Evolutionary conservation across 2,113 vertebrate species (phyloP).

Genomic region (Bambusicola thoracicus): DNA sequence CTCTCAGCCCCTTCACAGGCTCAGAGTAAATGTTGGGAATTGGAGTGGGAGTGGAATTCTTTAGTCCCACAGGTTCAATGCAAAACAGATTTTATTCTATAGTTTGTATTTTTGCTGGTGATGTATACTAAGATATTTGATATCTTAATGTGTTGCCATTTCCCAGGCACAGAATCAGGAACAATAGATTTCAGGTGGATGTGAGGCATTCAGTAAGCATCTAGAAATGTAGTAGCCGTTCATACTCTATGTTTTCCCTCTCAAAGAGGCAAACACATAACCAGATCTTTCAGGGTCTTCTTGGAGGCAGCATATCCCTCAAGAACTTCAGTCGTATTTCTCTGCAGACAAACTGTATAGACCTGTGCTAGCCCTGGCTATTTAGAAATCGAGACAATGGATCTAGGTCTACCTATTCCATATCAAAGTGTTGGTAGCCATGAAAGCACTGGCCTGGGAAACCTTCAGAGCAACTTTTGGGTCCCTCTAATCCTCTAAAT

Average conservation of each 20-base stretch:
- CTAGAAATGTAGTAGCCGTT: background rate
- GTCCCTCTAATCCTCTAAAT: background rate
- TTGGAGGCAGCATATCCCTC: background rate
- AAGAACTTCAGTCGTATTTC: background rate
- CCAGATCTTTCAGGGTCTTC: background rate
- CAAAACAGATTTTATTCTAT: slow-evolving; percentile 50
- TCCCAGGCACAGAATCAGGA: background rate
- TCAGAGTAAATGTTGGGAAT: background rate
- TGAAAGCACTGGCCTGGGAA: background rate
- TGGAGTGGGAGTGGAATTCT: background rate
- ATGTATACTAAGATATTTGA: slow-evolving; percentile 37
- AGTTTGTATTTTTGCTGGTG: slow-evolving; percentile 44
- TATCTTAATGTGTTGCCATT: slow-evolving; percentile 50
- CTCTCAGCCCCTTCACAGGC: background rate
- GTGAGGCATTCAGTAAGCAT: background rate
- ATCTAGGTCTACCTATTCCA: background rate
- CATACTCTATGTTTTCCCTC: background rate
- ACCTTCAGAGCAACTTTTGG: background rate
- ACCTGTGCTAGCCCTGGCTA: background rate
- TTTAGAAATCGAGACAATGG: background rate
- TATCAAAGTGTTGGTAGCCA: background rate
- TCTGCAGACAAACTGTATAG: background rate
- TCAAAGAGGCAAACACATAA: slow-evolving; percentile 5
- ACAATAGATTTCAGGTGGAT: slow-evolving; percentile 58
- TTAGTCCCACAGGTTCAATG: slow-evolving; percentile 15